Evolutionary conservation across 2,888 invertebrate genomes (phyloP), one percentile per base, ranked within the genome.

Genomic region (Machimus rusticus): DNA sequence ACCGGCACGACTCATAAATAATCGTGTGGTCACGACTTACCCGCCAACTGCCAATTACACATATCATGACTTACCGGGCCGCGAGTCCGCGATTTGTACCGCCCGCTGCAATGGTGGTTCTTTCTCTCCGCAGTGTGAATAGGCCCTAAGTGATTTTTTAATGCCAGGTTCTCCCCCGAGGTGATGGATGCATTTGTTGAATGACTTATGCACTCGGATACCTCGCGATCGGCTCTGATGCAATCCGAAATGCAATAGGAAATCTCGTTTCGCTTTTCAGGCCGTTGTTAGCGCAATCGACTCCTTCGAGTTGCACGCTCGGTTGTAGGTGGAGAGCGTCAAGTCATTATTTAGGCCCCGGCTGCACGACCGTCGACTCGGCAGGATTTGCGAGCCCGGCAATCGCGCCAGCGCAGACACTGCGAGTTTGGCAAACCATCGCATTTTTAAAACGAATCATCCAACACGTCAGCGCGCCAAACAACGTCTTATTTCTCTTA

Each of bases 11-110:
- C 55, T 86, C 86, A 86, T 87, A 87, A 87, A 87, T 87, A 87
- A 87, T 87, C 14, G 28, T 82, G 74, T 37, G 81, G 74, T 88
- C 88, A 88, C 88, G 88, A 87, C 74, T 87, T 84, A n/a, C 51
- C 43, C 74, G 82, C 81, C 76, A 88, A 88, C 88, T 39, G 39
- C 74, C 88, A 88, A 88, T 88, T 88, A 88, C 86, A 87, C 82
- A 87, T 86, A 87, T 88, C 88, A 87, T 85, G 85, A 85, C 74
- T 85, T 74, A 43, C 55, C 28, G 55, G 9, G 28, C 66, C 66
- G 66, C 81, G 19, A 84, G 39, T 37, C 39, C 9, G 76, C 84
- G 66, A 84, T 84, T 51, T 74, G 84, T 28, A 46, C 66, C 74
- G 81, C 74, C 39, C 84, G 84, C 31, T 66, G 84, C 84, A 84